Evolutionary conservation across 2,888 invertebrate genomes (phyloP), one percentile per base, ranked within the genome.

Genomic region (Andrena praecox): DNA sequence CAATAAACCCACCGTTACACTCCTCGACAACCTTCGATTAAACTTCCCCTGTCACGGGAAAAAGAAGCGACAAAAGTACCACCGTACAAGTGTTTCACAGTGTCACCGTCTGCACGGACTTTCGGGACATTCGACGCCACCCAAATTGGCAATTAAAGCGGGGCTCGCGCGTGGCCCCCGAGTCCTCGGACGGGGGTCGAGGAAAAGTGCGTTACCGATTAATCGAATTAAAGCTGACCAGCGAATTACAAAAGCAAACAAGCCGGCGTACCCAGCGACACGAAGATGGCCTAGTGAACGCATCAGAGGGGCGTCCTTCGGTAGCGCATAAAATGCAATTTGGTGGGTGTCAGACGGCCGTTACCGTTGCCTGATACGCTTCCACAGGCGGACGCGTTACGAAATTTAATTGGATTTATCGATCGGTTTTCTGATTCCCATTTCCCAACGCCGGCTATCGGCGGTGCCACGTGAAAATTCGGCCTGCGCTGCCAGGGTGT

Each of bases 321-420:
- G 63, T 63, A 77, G 85, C 85, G 86, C 90, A 88, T 90, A 91
- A 92, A 91, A 91, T 90, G 91, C 89, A 92, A 92, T 92, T 91
- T 91, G 85, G 89, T 85, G 87, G 89, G 87, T 90, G 88, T 87
- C 89, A 89, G 87, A 85, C 77, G 84, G 68, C 77, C 80, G 77
- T 76, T 80, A 75, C 80, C 76, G 72, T 79, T 72, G 74, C 81
- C 78, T 64, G 60, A 70, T 67, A 80, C 77, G 85, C 84, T 71
- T 70, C 87, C 85, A 83, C 78, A 80, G 84, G 85, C 88, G 85
- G 79, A 77, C 86, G 87, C 87, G 90, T 91, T 91, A 91, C 90
- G 88, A 91, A 92, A 93, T 93, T 93, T 93, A 93, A 93, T 93
- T 93, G 92, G 90, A 93, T 93, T 92, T 92, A 93, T 93, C 91